A percentile compares a stretch with the other conserved stretches of the same genome.
Evolutionary conservation across 1,140 invertebrate genomes (phyloP).

Genomic region (Micrasema longulum): DNA sequence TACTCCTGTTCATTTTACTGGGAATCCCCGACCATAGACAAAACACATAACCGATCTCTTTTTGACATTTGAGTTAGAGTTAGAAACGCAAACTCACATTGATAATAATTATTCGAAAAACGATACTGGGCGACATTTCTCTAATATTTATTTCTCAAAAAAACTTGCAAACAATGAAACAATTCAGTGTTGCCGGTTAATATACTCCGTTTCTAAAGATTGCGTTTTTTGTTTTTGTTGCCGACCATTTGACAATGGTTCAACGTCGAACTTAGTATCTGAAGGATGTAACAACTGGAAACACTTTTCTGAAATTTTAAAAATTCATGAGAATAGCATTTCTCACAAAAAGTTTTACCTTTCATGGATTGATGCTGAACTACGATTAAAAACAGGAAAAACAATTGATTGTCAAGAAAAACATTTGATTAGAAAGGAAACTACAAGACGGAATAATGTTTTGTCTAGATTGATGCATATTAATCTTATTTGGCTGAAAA

Average conservation of each 20-base stretch:
- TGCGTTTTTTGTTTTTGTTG: conserved; percentile 23
- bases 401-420: conserved; percentile 5
- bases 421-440: neutral
- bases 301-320: conserved; percentile 28
- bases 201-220: conserved; percentile 52
- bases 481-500: too few relatives aligned
- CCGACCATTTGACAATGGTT: too few relatives aligned
- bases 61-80: too few relatives aligned
- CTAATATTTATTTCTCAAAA: conserved; percentile 52
- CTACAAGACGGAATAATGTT: conserved; percentile 1
- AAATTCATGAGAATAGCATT: conserved; percentile 51
- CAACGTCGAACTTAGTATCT: too few relatives aligned
- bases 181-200: conserved; percentile 53
- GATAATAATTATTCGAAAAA: conserved; percentile 51
- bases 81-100: conserved; percentile 52
- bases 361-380: conserved; percentile 8
- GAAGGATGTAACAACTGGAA: neutral
- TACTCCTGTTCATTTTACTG: too few relatives aligned
- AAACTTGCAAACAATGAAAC: conserved; percentile 7
- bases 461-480: neutral
- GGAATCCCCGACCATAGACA: too few relatives aligned
- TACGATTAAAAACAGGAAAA: conserved; percentile 32
- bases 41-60: too few relatives aligned
- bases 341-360: conserved; percentile 38
- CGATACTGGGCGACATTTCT: conserved; percentile 50